A percentile compares a stretch with the other conserved stretches of the same genome.
Conservation (phyloP, 1,140 invertebrate genomes). For the Ptiloglossa arizonensis region DNA sequence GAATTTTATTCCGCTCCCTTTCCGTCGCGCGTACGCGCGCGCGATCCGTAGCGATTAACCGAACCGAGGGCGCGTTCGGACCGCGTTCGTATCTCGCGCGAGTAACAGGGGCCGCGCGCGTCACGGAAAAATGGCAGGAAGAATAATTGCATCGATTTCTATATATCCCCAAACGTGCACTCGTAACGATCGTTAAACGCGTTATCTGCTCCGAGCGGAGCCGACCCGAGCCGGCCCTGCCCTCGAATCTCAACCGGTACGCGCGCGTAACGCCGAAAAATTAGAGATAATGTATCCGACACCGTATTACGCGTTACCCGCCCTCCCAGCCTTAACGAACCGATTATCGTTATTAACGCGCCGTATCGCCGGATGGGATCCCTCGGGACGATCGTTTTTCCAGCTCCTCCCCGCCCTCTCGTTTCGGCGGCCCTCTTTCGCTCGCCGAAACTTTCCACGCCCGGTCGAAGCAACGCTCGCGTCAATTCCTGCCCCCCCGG, state of each 20-base stretch:
- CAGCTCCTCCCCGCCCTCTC: not conserved
- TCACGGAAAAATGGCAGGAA: constrained; percentile 32
- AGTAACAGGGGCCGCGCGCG: too few relatives aligned
- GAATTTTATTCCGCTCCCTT: not conserved
- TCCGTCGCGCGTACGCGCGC: not conserved
- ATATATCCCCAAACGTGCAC: not conserved
- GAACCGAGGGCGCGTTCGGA: not conserved
- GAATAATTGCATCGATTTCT: constrained; percentile 38
- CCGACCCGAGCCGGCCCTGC: too few relatives aligned
- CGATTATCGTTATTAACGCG: constrained; percentile 59
- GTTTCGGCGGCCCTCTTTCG: not conserved
- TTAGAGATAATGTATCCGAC: constrained; percentile 40
- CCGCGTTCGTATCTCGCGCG: constrained; percentile 10
- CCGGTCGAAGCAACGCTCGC: constrained; percentile 6
- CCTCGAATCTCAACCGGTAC: constrained; percentile 25
- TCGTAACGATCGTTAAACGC: constrained; percentile 16
- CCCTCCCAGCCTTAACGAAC: constrained; percentile 16
- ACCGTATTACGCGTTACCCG: not conserved
- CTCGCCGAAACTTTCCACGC: constrained; percentile 24
- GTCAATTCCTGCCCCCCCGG: too few relatives aligned
- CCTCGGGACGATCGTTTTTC: constrained; percentile 40
- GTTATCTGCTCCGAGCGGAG: too few relatives aligned
- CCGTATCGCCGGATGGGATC: constrained; percentile 46
- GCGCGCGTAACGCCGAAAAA: constrained; percentile 19
- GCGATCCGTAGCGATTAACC: constrained; percentile 10